These are phyloP conservation scores for Tympanuchus pallidicinctus DNA, from an alignment of 2,113 vertebrate genomes.

Conservation along the genomic window DNA sequence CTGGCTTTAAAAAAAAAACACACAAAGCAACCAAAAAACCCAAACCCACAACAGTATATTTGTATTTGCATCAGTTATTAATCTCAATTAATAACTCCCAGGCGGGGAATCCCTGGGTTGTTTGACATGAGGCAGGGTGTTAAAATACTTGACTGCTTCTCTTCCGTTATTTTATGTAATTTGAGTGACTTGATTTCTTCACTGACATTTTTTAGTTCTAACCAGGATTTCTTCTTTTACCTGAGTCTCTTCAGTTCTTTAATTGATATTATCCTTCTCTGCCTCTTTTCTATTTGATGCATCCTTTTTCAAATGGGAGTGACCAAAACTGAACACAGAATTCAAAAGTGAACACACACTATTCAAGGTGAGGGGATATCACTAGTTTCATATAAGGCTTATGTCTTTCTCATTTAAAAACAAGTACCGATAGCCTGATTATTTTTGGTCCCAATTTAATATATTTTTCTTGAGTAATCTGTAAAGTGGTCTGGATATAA, in stretches of 20 bases:
- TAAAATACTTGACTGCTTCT: not conserved
- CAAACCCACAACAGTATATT: not conserved
- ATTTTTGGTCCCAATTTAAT: constrained; percentile 10
- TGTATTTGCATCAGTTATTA: not conserved
- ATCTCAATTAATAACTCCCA: not conserved
- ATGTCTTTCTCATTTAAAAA: constrained; percentile 34
- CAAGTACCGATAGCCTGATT: not conserved
- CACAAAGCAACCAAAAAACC: not conserved
- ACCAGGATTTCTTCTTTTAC: constrained; percentile 39
- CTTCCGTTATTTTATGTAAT: not conserved
- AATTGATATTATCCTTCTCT: constrained; percentile 59
- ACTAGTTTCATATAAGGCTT: constrained; percentile 55
- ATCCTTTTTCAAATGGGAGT: constrained; percentile 75
- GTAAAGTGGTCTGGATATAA: not conserved
- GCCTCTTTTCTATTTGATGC: constrained; percentile 70
- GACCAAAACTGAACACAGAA: constrained; percentile 71
- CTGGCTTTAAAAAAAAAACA: not conserved
- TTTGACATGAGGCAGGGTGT: not conserved
- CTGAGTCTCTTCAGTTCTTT: constrained; percentile 22
- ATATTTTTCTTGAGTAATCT: not conserved
- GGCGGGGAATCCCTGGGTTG: not conserved
- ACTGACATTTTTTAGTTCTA: constrained; percentile 27
- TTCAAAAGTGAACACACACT: constrained; percentile 69
- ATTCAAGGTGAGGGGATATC: constrained; percentile 71
- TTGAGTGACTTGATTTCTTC: not conserved